These are phyloP conservation scores for Drosophila lacicola DNA, from an alignment of 2,888 invertebrate species.

Conservation along the genomic window DNA sequence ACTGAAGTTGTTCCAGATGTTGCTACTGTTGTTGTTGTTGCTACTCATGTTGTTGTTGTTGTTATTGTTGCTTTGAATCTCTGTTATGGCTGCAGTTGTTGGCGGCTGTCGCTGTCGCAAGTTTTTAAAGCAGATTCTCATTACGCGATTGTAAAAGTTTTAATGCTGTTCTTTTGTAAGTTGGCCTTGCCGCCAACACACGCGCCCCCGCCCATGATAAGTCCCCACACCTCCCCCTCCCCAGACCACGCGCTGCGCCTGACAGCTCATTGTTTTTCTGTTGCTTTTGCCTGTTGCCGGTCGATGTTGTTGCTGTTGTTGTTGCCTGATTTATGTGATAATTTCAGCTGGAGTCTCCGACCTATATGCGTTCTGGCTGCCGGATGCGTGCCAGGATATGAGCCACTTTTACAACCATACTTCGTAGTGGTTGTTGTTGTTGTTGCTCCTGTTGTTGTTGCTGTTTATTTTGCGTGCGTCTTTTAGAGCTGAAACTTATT, in stretches of 20 bases:
- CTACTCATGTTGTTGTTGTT: conserved; percentile 36
- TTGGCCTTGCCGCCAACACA: conserved; percentile 54
- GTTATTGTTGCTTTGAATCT: conserved; percentile 35
- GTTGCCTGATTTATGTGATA: conserved; percentile 76
- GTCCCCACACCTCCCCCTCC: neutral
- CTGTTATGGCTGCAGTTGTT: conserved; percentile 42
- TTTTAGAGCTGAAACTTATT: conserved; percentile 70
- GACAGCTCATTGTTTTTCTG: conserved; percentile 62
- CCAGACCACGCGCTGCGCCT: conserved; percentile 4
- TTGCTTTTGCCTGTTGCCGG: conserved; percentile 49
- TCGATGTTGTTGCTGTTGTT: conserved; percentile 34
- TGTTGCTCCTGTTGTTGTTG: conserved; percentile 44
- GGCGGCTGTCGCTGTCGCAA: conserved; percentile 68
- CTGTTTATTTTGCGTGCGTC: conserved; percentile 69
- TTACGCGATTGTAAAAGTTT: conserved; percentile 80
- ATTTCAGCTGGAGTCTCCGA: conserved; percentile 62
- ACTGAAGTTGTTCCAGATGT: conserved; percentile 32
- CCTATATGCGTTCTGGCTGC: conserved; percentile 68
- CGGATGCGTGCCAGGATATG: conserved; percentile 78
- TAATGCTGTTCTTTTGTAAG: conserved; percentile 79
- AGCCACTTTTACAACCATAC: conserved; percentile 77
- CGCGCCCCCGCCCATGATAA: neutral
- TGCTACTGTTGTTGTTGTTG: conserved; percentile 20
- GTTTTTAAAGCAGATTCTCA: conserved; percentile 81
- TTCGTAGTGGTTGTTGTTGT: conserved; percentile 52